Conservation (phyloP, 2,113 vertebrate species). For the Puntigrus tetrazona region DNA sequence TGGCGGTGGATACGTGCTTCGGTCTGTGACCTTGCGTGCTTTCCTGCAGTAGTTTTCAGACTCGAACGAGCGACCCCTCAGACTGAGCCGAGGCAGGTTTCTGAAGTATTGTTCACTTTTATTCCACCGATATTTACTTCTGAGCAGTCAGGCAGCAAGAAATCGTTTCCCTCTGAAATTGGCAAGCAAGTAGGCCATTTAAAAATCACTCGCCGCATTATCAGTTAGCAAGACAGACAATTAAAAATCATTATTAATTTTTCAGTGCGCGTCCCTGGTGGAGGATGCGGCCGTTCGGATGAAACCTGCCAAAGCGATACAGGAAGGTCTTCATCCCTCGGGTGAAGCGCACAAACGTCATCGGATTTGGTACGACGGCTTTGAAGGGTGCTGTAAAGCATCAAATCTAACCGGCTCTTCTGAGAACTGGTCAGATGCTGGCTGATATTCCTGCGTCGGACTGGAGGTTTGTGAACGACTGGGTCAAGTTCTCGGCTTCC, state of each 20-base stretch:
- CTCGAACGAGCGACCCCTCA: neutral
- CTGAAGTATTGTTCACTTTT: neutral
- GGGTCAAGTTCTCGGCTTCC: constrained; percentile 12
- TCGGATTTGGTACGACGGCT: constrained; percentile 15
- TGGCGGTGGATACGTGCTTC: neutral
- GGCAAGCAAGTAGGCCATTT: constrained; percentile 36
- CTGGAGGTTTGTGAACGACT: neutral
- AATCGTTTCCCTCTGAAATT: constrained; percentile 14
- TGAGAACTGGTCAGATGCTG: constrained; percentile 17
- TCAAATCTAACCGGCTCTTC: neutral
- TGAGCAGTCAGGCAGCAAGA: constrained; percentile 3
- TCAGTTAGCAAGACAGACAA: constrained; percentile 31
- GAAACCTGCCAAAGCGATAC: constrained; percentile 35
- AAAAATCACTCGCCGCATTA: constrained; percentile 41
- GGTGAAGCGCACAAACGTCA: neutral
- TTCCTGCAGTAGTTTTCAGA: neutral
- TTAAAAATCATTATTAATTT: constrained; percentile 39
- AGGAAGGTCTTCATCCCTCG: neutral
- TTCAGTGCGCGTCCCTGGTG: neutral
- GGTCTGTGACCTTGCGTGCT: neutral
- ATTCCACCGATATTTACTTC: constrained; percentile 6
- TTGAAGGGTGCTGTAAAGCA: constrained; percentile 30
- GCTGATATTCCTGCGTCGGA: neutral
- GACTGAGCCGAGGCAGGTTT: neutral
- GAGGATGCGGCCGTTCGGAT: neutral